Percentiles rank a stretch among this genome's conserved stretches.
Conservation (phyloP, 2,113 vertebrate genomes). For the Phycodurus eques region DNA sequence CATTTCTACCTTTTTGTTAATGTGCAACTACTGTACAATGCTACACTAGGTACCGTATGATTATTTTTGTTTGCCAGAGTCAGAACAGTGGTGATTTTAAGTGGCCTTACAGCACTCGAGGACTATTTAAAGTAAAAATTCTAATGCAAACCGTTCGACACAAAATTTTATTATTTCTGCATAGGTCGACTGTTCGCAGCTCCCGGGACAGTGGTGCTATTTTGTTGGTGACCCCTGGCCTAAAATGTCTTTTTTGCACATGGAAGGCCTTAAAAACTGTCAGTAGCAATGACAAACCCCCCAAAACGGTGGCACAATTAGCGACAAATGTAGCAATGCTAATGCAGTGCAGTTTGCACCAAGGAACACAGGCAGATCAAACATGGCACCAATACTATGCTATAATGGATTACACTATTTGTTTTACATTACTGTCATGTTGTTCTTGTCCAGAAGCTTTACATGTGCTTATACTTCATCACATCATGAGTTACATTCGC, state of each 20-base stretch:
- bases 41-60: no score
- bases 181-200: not conserved
- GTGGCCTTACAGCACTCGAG: no score
- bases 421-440: not conserved
- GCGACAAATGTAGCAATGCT: not conserved
- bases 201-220: no score
- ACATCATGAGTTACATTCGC: not conserved
- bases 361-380: not conserved
- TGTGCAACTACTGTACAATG: no score
- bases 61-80: no score
- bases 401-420: not conserved
- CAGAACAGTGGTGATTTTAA: no score
- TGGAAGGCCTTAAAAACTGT: not conserved
- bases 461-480: not conserved
- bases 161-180: no score
- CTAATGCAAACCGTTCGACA: no score
- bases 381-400: not conserved
- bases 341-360: no score
- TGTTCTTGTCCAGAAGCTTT: not conserved
- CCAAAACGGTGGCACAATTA: not conserved
- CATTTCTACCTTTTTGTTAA: no score
- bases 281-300: not conserved
- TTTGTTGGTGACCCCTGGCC: no score
- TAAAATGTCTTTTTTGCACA: not conserved
- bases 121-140: no score